A percentile compares a stretch with the other conserved stretches of the same genome.
phyloP scores from a whole-genome alignment of 2,797 vertebrate species.

The Micromesistius poutassou region DNA sequence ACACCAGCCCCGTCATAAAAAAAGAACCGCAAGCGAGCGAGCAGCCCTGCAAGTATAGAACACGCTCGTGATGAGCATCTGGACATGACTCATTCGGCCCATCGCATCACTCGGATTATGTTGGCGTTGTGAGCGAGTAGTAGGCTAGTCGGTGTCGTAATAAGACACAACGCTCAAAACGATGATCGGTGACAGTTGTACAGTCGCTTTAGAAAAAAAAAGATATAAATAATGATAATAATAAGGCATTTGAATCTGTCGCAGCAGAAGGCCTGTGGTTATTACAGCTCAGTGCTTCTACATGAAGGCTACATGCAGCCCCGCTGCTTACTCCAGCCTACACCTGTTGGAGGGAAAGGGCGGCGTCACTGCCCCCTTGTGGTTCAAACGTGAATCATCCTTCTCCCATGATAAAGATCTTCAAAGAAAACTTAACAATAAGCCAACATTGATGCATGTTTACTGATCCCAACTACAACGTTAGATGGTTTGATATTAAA shows the following conservation, averaged over 20 bases:
- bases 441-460: constrained; percentile 54
- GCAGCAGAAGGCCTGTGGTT: constrained; percentile 28
- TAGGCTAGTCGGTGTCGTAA: no score
- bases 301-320: constrained; percentile 52
- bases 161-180: no score
- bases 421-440: constrained; percentile 35
- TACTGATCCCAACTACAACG: constrained; percentile 11
- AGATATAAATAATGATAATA: no score
- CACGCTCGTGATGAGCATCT: constrained; percentile 57
- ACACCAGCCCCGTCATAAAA: background rate
- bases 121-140: background rate
- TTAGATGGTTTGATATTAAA: background rate
- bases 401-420: constrained; percentile 25
- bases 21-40: constrained; percentile 2
- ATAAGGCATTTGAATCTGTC: constrained; percentile 21
- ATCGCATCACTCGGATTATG: background rate
- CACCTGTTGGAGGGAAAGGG: constrained; percentile 70
- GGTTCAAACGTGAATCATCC: constrained; percentile 51
- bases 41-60: constrained; percentile 41
- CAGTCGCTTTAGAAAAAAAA: no score
- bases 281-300: constrained; percentile 28
- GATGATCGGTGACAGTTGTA: no score
- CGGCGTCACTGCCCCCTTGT: constrained; percentile 70
- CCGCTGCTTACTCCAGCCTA: constrained; percentile 47
- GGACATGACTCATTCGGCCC: constrained; percentile 61